phyloP scores from a whole-genome alignment of 2,888 invertebrate species.

The Germaria angustata region DNA sequence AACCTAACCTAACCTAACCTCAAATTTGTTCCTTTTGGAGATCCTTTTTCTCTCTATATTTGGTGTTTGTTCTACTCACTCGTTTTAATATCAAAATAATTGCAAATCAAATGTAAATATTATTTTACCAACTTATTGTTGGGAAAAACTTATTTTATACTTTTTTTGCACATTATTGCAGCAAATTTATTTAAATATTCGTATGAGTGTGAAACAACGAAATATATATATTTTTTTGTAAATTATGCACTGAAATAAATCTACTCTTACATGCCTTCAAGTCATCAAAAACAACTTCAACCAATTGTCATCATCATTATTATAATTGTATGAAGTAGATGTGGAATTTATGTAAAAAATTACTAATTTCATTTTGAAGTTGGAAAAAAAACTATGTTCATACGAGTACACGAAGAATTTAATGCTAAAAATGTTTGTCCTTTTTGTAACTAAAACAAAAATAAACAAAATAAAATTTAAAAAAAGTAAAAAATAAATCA shows the following conservation, averaged over 20 bases:
- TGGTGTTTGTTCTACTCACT: neutral
- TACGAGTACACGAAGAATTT: neutral
- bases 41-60: neutral
- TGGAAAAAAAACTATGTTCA: neutral
- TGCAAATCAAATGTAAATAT: slow-evolving; percentile 63
- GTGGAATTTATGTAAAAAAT: slow-evolving; percentile 14
- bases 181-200: neutral
- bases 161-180: neutral
- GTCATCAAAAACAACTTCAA: slow-evolving; percentile 37
- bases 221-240: slow-evolving; percentile 8
- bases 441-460: neutral
- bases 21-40: neutral
- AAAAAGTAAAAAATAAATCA: too few species aligned
- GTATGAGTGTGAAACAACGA: neutral
- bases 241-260: slow-evolving; percentile 51
- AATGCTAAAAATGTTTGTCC: neutral
- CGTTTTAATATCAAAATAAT: slow-evolving; percentile 54
- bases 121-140: slow-evolving; percentile 58
- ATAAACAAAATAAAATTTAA: too few species aligned
- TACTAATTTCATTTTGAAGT: slow-evolving; percentile 1
- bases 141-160: slow-evolving; percentile 41
- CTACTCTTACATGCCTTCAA: slow-evolving; percentile 51
- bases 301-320: slow-evolving; percentile 28
- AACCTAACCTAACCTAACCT: too few species aligned
- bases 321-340: slow-evolving; percentile 22